These are phyloP conservation scores for Melanotaenia nigrans DNA, from an alignment of 2,797 vertebrate species.

Conservation along the genomic window DNA sequence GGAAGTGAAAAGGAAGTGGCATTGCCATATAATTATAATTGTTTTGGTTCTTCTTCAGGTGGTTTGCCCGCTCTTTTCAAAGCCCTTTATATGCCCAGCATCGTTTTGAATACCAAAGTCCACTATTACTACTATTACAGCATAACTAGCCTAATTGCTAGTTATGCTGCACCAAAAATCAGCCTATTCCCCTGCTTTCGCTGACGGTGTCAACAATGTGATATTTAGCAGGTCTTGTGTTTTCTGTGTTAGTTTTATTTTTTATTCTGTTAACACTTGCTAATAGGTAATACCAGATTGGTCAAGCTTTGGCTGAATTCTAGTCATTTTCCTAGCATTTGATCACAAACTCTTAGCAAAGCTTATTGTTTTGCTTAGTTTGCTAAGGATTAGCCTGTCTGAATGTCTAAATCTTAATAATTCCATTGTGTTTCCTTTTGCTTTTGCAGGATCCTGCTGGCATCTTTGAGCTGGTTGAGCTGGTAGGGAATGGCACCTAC, in stretches of 20 bases:
- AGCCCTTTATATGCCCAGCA: not conserved
- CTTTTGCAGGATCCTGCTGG: slow-evolving; percentile 90
- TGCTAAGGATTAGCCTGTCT: not conserved
- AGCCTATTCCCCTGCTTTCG: not conserved
- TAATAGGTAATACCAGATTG: not conserved
- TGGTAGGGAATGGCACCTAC: slow-evolving; percentile 95
- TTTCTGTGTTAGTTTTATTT: not conserved
- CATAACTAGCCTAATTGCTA: not conserved
- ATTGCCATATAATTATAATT: not conserved
- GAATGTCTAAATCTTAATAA: not conserved
- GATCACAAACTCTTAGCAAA: not conserved
- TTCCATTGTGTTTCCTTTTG: slow-evolving; percentile 16
- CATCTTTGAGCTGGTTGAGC: slow-evolving; percentile 95
- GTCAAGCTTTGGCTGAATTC: not conserved
- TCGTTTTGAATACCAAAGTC: not conserved
- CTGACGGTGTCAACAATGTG: not conserved
- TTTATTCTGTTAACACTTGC: not conserved
- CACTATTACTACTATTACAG: slow-evolving; percentile 10
- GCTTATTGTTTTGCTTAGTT: not conserved
- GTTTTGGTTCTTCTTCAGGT: not conserved
- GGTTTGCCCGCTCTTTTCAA: not conserved
- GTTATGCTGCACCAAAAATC: not conserved
- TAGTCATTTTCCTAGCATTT: not conserved
- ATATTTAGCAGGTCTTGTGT: slow-evolving; percentile 5
- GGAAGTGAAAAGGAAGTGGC: not conserved